These are phyloP conservation scores for Tetraodon nigroviridis DNA, from an alignment of 2,113 vertebrate genomes.

Conservation along the genomic window DNA sequence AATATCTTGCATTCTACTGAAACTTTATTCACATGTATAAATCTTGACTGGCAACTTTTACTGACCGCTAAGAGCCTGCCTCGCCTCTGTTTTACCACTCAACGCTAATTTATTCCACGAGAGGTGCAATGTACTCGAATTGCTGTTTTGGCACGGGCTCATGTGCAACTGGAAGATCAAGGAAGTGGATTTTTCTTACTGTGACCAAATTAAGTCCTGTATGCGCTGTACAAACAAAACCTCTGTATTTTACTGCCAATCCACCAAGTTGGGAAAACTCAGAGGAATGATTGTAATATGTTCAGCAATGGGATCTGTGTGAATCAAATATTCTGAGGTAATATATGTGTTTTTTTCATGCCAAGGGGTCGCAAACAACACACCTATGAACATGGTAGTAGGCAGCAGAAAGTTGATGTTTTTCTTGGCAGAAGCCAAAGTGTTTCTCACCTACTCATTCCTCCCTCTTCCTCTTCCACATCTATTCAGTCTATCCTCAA, in stretches of 20 bases:
- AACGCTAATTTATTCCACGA: slow-evolving; percentile 56
- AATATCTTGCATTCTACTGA: slow-evolving; percentile 26
- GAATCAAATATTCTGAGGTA: slow-evolving; percentile 19
- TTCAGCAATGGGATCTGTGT: slow-evolving; percentile 21
- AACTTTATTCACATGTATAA: slow-evolving; percentile 39
- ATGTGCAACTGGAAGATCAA: slow-evolving; percentile 43
- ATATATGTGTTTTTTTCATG: slow-evolving; percentile 27
- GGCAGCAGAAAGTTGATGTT: slow-evolving; percentile 47
- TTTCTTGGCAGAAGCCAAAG: slow-evolving; percentile 54
- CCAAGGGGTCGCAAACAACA: slow-evolving; percentile 20
- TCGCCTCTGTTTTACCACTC: slow-evolving; percentile 50
- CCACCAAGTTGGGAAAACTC: slow-evolving; percentile 4
- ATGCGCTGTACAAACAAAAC: slow-evolving; percentile 3
- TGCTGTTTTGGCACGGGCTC: slow-evolving; percentile 56
- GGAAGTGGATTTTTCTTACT: slow-evolving; percentile 37
- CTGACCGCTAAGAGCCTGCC: slow-evolving; percentile 49
- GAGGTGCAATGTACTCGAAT: slow-evolving; percentile 52
- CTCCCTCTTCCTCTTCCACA: slow-evolving; percentile 22
- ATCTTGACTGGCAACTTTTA: slow-evolving; percentile 47
- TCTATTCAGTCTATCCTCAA: slow-evolving; percentile 53
- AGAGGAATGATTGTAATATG: slow-evolving; percentile 1
- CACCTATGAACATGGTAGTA: slow-evolving; percentile 31
- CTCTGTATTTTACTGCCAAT: slow-evolving; percentile 8
- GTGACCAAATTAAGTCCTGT: slow-evolving; percentile 19
- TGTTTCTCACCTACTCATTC: slow-evolving; percentile 11